A percentile compares a stretch with the other conserved stretches of the same genome.
phyloP scores from a whole-genome alignment of 2,797 vertebrate species.

The Xyrichtys novacula region DNA sequence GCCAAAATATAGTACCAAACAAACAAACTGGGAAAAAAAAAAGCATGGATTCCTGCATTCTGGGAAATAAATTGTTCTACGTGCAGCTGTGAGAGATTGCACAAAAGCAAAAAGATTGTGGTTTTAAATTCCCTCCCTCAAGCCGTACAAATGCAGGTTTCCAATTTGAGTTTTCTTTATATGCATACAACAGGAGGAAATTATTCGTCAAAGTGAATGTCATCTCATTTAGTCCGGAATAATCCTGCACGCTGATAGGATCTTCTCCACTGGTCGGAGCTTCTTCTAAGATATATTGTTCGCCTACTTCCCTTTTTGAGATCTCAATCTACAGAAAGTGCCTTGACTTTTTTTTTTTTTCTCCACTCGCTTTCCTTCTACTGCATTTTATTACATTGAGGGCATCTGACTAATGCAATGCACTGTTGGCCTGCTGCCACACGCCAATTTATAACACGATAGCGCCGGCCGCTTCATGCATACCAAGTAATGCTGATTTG shows the following conservation, averaged over 20 bases:
- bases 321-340: conserved; percentile 84
- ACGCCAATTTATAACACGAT: conserved; percentile 85
- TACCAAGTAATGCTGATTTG: conserved; percentile 84
- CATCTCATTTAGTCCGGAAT: conserved; percentile 83
- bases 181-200: conserved; percentile 74
- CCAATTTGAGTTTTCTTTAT: conserved; percentile 52
- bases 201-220: conserved; percentile 86
- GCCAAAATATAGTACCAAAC: background rate
- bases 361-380: conserved; percentile 43
- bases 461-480: conserved; percentile 74
- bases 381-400: conserved; percentile 84
- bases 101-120: conserved; percentile 21
- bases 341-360: conserved; percentile 10
- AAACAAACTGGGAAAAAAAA: too few species aligned
- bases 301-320: conserved; percentile 77
- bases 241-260: conserved; percentile 76
- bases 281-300: conserved; percentile 79
- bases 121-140: conserved; percentile 2
- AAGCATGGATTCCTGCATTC: conserved; percentile 6
- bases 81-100: conserved; percentile 26
- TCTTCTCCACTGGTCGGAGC: conserved; percentile 72
- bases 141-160: conserved; percentile 51
- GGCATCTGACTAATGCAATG: conserved; percentile 86
- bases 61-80: conserved; percentile 30
- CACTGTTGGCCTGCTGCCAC: conserved; percentile 82